Evolutionary conservation across 2,113 vertebrate species (phyloP).

Genomic region (Myxocyprinus asiaticus): DNA sequence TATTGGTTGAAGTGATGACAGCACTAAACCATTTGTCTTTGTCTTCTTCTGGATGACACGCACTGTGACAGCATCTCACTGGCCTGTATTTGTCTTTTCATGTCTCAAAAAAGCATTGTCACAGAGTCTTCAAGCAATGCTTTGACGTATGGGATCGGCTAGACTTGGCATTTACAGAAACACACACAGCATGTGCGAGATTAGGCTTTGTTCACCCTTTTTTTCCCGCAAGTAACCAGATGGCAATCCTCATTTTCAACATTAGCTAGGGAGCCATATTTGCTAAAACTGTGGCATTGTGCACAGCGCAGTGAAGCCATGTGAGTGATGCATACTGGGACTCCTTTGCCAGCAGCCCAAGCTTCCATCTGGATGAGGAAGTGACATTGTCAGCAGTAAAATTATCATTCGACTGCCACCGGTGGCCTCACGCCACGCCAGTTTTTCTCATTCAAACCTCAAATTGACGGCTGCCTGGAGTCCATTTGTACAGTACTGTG

Average conservation of each 20-base stretch:
- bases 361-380: constrained; percentile 48
- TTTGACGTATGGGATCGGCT: background rate
- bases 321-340: constrained; percentile 55
- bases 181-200: constrained; percentile 38
- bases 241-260: constrained; percentile 46
- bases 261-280: constrained; percentile 31
- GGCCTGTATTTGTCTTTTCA: background rate
- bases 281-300: constrained; percentile 34
- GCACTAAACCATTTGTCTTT: background rate
- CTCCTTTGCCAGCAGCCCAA: constrained; percentile 26
- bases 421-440: constrained; percentile 4
- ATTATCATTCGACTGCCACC: background rate
- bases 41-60: background rate
- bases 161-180: constrained; percentile 15
- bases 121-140: background rate
- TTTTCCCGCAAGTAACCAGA: constrained; percentile 44
- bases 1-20: background rate
- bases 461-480: constrained; percentile 31
- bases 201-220: constrained; percentile 45
- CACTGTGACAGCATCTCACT: background rate
- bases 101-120: background rate
- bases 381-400: constrained; percentile 18
- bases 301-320: constrained; percentile 24
- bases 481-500: background rate
- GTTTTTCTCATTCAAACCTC: constrained; percentile 16